Evolutionary conservation across 2,888 invertebrate species (phyloP), one percentile per base, ranked within the genome.

Genomic region (Netelia fuscicornis): DNA sequence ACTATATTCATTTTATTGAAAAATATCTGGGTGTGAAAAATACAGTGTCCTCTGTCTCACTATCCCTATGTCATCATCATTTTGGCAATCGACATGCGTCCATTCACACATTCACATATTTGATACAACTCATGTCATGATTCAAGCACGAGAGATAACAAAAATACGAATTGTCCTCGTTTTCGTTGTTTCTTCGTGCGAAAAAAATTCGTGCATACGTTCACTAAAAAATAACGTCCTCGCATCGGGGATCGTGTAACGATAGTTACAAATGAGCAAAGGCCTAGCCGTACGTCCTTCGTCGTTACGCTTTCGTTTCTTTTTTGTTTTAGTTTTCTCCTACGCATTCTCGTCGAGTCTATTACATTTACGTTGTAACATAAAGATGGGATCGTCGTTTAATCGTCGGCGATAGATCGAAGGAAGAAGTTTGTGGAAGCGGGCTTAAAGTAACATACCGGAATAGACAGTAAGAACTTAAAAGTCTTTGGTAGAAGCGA

Each of bases 21-120:
- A 93, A 93, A 93, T 93, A 93, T 91, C 88, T 92, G 87, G 89
- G 89, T 90, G 89, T 92, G 91, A 93, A 93, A 93, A 93, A 93
- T 93, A 93, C 93, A 93, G 81, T 90, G 89, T 92, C 88, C 90
- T 90, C 89, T 89, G 86, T 87, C 87, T 88, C 79, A 56, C 81
- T 86, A 79, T 81, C 68, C 78, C 81, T 84, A 84, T 17, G 77
- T 74, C 68, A 71, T 80, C 25, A 80, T 81, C 67, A 78, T 90
- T 91, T 90, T 90, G 90, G 90, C 91, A 90, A 90, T 90, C 85
- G 89, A 87, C 88, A 88, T 89, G 89, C 68, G 54, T 54, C 72
- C 67, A 68, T 75, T 42, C 78, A 58, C 52, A 23, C 64, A 70
- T 64, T 60, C 54, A 56, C 65, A 80, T 76, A 76, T 76, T 9